Base-by-base conservation (phyloP, 1,140 invertebrate genomes). In the Meloidogyne floridensis region DNA sequence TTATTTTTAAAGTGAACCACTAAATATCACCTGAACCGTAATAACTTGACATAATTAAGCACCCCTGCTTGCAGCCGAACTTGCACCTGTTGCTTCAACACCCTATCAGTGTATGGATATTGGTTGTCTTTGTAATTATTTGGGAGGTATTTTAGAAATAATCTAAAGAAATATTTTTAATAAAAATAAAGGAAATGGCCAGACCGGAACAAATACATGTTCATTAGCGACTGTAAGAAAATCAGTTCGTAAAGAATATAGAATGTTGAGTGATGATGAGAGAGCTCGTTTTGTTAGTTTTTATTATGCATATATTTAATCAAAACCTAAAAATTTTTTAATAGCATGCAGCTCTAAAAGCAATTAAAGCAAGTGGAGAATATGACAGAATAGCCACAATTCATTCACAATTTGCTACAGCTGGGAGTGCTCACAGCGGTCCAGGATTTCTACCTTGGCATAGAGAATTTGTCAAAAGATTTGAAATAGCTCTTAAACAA, bases 281-380 rank as follows among this genome's bases (percentile, higher is more conserved):
- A 56, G 82, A 9, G 42, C 77, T 15, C 9, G 76, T 18, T 77
- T 77, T 56, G 76, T 77, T 51, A 77, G 56, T 32, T 0, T 20
- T 20, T 3, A n/a, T n/a, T n/a, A n/a, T n/a, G n/a, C n/a, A n/a
- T n/a, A n/a, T n/a, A 75, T 75, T 75, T 75, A 42, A 59, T 76
- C 15, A 13, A 51, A 59, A 42, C 9, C 18, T 32, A 75, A 42
- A 18, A 75, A 8, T 8, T 75, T 75, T 43, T n/a, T 80, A 82
- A 43, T 56, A 79, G 77, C 91, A 91, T 82, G 82, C 84, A 47
- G 91, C 90, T 9, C 13, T 91, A 5, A 86, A 86, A 15, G 77
- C 83, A 69, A 81, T 91, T 15, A 91, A 91, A 77, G 77, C 84
- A 15, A 88, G 80, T 71, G 88, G 88, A 65, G 88, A 89, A 72